Conservation (phyloP, 1,140 invertebrate genomes). For the Dendroctonus ponderosae region DNA sequence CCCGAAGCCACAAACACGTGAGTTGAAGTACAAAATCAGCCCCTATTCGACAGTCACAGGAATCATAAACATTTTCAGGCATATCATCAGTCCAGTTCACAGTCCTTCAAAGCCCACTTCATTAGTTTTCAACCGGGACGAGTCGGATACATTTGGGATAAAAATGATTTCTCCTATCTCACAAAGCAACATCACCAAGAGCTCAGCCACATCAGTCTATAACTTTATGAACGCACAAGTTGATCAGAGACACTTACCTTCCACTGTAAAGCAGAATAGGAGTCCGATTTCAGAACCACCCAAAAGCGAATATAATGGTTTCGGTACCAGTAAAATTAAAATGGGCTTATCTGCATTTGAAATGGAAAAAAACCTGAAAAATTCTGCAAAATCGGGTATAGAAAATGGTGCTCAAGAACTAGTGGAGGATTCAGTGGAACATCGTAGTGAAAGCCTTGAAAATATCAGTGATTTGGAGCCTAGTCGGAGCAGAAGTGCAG, state of each 20-base stretch:
- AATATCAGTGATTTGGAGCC: not conserved
- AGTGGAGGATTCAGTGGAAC: not conserved
- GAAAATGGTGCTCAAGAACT: not conserved
- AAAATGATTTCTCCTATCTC: constrained; percentile 44
- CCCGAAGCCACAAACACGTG: constrained; percentile 22
- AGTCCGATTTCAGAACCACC: constrained; percentile 35
- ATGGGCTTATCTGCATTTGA: constrained; percentile 54
- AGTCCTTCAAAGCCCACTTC: constrained; percentile 44
- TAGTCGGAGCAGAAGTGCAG: not conserved
- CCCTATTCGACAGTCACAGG: no score
- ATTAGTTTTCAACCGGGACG: constrained; percentile 18
- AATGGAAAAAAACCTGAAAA: constrained; percentile 71
- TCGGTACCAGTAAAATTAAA: constrained; percentile 20
- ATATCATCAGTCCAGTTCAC: constrained; percentile 20
- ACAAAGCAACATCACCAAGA: constrained; percentile 60
- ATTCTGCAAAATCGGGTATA: constrained; percentile 60
- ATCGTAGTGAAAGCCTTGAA: not conserved
- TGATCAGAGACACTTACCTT: constrained; percentile 38
- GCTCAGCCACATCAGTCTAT: constrained; percentile 23
- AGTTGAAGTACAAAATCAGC: not conserved
- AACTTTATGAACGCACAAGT: constrained; percentile 31
- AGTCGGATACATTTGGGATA: constrained; percentile 6
- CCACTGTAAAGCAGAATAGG: constrained; percentile 31
- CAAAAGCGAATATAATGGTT: constrained; percentile 36
- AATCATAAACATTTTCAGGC: not conserved